Evolutionary conservation across 2,797 vertebrate genomes (phyloP), one percentile per base, ranked within the genome.

Genomic region (Lithobates pipiens): DNA sequence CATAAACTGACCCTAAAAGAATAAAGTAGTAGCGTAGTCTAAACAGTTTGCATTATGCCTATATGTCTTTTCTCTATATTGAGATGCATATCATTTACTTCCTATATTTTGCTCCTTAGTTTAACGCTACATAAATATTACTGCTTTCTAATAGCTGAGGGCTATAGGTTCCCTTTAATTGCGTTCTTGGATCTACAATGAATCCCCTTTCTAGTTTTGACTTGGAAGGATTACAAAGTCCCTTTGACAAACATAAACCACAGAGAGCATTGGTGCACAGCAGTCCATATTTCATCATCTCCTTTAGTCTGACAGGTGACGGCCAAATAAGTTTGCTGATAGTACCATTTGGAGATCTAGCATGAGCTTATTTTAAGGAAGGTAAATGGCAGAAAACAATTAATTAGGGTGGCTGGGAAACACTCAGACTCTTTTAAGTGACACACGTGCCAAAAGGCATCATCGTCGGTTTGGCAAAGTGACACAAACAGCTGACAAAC

Each of bases 241-340:
- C 74, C 82, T 80, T n/a, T 89, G 87, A 82, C 74, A 80, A 85
- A 90, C 89, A 85, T 23, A 86, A 88, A 79, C 79, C 88, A 79
- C 74, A 81, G 82, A 72, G 76, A 23, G 54, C 75, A 73, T 71
- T 86, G 88, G 42, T 18, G 86, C 21, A 85, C 67, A 83, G 72
- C 63, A 89, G 87, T 88, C 73, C 82, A 89, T 88, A 88, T 71
- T 34, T 86, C 88, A 73, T 39, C 90, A 89, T 74, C 88, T 89
- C 46, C 76, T 84, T 82, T 32, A 81, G 68, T 29, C 72, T 72
- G 21, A 67, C 0, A 0, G 57, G 70, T 54, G 84, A 77, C 77
- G 21, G 82, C 83, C 88, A 91, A 89, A 57, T 69, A 77, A 79
- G 57, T 54, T 78, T 80, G 54, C 84, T 85, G 87, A 89, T 82